Evolutionary conservation across 2,113 vertebrate species (phyloP).

Genomic region (Pseudonaja textilis): DNA sequence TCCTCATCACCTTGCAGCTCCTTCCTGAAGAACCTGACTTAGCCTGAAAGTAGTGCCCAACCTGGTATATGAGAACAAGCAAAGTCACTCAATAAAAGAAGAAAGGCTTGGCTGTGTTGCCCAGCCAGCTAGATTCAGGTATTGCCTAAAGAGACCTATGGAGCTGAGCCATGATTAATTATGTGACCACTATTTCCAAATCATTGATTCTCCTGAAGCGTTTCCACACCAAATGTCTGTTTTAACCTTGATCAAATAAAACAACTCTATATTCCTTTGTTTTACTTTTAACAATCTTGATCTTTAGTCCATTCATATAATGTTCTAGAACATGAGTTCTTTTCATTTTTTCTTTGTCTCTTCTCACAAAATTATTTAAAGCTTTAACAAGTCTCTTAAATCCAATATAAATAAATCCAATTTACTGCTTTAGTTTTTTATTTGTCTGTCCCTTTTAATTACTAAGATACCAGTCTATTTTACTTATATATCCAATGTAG

Average conservation of each 20-base stretch:
- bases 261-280: not conserved
- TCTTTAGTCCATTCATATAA: not conserved
- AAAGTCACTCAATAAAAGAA: not conserved
- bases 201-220: not conserved
- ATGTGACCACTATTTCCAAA: not conserved
- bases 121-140: not conserved
- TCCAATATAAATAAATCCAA: not conserved
- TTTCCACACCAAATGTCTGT: not conserved
- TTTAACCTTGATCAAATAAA: not conserved
- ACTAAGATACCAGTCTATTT: not conserved
- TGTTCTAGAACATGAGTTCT: not conserved
- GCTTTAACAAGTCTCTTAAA: not conserved
- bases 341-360: not conserved
- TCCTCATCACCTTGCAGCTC: not conserved
- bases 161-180: not conserved
- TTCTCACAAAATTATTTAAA: not conserved
- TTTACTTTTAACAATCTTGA: not conserved
- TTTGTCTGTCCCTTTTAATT: not conserved
- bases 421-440: not conserved
- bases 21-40: not conserved
- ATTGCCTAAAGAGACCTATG: not conserved
- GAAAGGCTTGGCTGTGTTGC: not conserved
- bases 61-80: not conserved
- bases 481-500: not conserved
- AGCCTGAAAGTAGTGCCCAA: not conserved